Evolutionary conservation across 2,888 invertebrate genomes (phyloP).

Genomic region (Hirtodrosophila alboralis): DNA sequence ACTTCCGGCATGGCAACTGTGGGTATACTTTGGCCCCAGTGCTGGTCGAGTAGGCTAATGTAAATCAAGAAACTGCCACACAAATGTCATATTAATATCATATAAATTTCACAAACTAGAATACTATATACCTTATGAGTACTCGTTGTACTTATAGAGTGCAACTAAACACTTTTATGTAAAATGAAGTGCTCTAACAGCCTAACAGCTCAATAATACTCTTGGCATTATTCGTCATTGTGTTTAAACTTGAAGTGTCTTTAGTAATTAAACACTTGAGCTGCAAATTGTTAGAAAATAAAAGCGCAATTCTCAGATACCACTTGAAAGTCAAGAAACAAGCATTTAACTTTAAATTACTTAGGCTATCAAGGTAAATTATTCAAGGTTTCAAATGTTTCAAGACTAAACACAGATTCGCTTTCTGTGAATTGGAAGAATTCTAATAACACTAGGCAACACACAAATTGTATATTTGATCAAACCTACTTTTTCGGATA

Average conservation of each 20-base stretch:
- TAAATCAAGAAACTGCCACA: conserved; percentile 37
- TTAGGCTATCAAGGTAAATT: no score
- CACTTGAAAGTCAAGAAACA: neutral
- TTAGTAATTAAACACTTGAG: conserved; percentile 65
- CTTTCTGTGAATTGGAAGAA: no score
- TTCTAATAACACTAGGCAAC: no score
- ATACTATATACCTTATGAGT: neutral
- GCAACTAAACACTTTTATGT: conserved; percentile 17
- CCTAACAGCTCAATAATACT: conserved; percentile 24
- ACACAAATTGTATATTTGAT: no score
- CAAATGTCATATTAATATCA: neutral
- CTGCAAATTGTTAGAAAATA: conserved; percentile 29
- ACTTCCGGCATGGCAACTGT: conserved; percentile 4
- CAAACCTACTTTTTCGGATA: no score
- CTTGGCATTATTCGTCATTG: conserved; percentile 29
- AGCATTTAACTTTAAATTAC: neutral
- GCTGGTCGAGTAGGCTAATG: conserved; percentile 29
- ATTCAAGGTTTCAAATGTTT: no score
- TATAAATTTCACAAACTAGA: neutral
- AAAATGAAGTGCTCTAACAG: conserved; percentile 17
- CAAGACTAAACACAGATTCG: no score
- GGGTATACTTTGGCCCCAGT: conserved; percentile 26
- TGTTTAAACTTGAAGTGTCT: conserved; percentile 47
- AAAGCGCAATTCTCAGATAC: conserved; percentile 9
- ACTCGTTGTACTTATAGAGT: conserved; percentile 2